phyloP scores from a whole-genome alignment of 2,797 vertebrate species.

The Gallinago solitaria region DNA sequence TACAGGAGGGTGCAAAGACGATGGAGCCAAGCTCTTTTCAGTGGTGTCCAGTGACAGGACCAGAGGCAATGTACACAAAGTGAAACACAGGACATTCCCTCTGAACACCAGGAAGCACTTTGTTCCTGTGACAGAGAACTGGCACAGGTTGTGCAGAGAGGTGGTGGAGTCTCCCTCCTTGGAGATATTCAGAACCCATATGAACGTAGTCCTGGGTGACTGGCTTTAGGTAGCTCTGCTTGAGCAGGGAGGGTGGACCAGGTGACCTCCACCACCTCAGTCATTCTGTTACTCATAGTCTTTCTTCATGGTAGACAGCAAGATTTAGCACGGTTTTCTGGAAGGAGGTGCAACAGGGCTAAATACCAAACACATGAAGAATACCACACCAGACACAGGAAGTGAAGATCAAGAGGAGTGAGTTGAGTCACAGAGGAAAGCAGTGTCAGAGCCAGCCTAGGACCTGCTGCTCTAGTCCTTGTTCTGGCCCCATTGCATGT shows the following conservation, averaged over 20 bases:
- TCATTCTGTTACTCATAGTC: neutral
- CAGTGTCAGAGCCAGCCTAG: neutral
- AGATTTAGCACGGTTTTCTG: neutral
- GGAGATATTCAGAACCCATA: neutral
- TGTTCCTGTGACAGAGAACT: neutral
- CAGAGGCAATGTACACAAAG: neutral
- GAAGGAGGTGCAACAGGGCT: neutral
- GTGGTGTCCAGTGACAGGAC: neutral
- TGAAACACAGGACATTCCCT: neutral
- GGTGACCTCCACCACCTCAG: neutral
- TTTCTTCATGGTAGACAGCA: neutral
- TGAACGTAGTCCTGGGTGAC: neutral
- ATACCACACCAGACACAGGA: neutral
- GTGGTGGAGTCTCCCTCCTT: neutral
- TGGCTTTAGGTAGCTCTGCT: neutral
- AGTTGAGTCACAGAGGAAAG: neutral
- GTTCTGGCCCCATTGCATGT: neutral
- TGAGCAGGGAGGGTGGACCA: neutral
- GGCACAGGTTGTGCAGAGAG: neutral
- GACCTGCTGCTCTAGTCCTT: neutral
- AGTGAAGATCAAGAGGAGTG: neutral
- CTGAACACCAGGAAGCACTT: neutral
- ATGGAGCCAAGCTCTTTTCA: neutral
- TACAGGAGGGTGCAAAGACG: neutral
- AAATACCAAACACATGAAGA: neutral